Conservation (phyloP, 2,888 invertebrate species). For the Biston betularia region DNA sequence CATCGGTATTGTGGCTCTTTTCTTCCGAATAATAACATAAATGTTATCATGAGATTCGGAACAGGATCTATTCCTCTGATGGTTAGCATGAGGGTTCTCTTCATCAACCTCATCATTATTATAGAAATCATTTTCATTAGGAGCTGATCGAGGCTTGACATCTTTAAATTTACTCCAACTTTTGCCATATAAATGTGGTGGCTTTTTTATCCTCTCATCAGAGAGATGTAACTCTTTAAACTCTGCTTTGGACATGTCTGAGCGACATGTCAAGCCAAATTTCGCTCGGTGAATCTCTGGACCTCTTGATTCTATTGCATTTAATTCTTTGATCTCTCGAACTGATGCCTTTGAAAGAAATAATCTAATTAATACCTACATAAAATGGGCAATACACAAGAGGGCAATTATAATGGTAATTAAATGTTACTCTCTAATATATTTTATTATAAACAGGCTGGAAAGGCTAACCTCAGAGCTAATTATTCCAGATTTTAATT, state of each 20-base stretch:
- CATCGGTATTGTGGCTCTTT: constrained; percentile 71
- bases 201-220: constrained; percentile 64
- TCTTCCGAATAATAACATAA: constrained; percentile 61
- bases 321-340: constrained; percentile 78
- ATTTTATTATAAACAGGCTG: too few species aligned
- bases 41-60: constrained; percentile 53
- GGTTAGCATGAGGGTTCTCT: constrained; percentile 34
- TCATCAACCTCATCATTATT: constrained; percentile 20
- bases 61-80: constrained; percentile 36
- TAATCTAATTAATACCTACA: neutral
- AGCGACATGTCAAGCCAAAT: constrained; percentile 87
- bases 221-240: constrained; percentile 82
- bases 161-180: constrained; percentile 54
- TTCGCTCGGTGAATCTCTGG: constrained; percentile 73
- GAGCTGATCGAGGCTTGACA: constrained; percentile 15
- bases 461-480: too few species aligned
- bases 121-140: constrained; percentile 20
- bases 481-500: too few species aligned
- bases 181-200: constrained; percentile 58
- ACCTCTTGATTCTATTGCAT: constrained; percentile 65
- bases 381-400: too few species aligned
- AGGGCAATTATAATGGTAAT: too few species aligned
- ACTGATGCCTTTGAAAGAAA: constrained; percentile 77
- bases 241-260: constrained; percentile 88
- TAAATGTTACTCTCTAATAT: too few species aligned